Percentiles rank a stretch among this genome's conserved stretches.
These are phyloP conservation scores for Arrhamphus sclerolepis DNA, from an alignment of 2,797 vertebrate genomes.

Conservation along the genomic window DNA sequence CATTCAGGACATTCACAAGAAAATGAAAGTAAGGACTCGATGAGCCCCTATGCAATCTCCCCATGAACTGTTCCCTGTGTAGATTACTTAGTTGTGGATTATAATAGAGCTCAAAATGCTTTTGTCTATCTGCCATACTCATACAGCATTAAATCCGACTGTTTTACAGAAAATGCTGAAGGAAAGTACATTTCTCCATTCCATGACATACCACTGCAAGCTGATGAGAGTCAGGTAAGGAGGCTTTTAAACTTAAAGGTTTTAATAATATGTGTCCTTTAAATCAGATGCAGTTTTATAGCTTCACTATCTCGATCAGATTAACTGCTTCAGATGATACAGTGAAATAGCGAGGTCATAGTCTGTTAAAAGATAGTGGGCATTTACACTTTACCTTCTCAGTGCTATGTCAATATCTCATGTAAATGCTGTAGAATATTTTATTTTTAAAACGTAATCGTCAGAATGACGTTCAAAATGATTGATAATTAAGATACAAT, in stretches of 20 bases:
- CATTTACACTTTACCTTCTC: slow-evolving; percentile 55
- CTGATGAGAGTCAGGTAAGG: slow-evolving; percentile 85
- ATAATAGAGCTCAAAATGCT: background rate
- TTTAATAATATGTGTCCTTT: background rate
- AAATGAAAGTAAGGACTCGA: slow-evolving; percentile 8
- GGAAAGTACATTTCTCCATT: slow-evolving; percentile 94
- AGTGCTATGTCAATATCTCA: slow-evolving; percentile 24
- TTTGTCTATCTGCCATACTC: background rate
- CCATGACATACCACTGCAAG: slow-evolving; percentile 92
- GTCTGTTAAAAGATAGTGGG: slow-evolving; percentile 45
- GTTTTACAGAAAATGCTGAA: slow-evolving; percentile 86
- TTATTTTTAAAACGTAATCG: slow-evolving; percentile 12
- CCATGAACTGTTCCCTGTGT: no score
- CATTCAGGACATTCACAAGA: no score
- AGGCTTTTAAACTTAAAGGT: slow-evolving; percentile 2
- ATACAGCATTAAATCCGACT: slow-evolving; percentile 8
- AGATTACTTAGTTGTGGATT: background rate
- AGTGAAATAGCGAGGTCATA: slow-evolving; percentile 27
- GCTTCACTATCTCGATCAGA: background rate
- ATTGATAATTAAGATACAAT: background rate
- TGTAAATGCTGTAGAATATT: slow-evolving; percentile 22
- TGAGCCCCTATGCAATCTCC: background rate
- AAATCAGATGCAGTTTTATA: background rate
- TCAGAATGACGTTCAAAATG: no score
- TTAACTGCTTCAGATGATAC: background rate